These are phyloP conservation scores for Brachyrhaphis roseni DNA, from an alignment of 2,797 vertebrate genomes.

Conservation along the genomic window DNA sequence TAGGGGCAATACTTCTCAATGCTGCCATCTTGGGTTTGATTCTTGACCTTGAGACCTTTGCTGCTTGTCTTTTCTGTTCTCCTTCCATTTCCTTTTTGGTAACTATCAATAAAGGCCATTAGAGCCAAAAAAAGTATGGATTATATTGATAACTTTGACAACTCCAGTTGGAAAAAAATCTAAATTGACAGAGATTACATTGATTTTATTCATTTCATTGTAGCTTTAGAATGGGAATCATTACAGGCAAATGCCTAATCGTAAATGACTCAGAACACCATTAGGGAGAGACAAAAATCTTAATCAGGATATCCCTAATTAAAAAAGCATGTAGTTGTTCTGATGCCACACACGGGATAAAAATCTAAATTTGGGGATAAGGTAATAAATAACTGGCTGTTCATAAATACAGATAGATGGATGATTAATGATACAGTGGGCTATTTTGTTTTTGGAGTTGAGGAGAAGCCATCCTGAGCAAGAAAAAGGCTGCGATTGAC, in stretches of 20 bases:
- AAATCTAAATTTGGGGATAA: conserved; percentile 1
- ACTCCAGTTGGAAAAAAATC: neutral
- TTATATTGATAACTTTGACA: neutral
- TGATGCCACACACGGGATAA: neutral
- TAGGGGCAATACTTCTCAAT: neutral
- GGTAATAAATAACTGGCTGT: conserved; percentile 2
- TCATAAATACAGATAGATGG: conserved; percentile 11
- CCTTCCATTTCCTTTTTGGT: no score
- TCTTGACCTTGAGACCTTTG: neutral
- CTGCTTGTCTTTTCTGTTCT: no score
- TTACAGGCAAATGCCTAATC: neutral
- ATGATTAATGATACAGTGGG: conserved; percentile 22
- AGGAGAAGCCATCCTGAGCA: conserved; percentile 20
- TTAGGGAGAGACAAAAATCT: neutral
- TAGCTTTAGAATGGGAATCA: neutral
- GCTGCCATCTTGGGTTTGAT: neutral
- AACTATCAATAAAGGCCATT: neutral
- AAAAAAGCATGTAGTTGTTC: neutral
- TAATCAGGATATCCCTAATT: neutral
- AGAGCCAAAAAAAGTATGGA: neutral
- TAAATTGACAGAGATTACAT: neutral
- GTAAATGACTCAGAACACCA: neutral
- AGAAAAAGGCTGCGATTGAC: conserved; percentile 33
- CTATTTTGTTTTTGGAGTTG: conserved; percentile 27
- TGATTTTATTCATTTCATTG: neutral